These are phyloP conservation scores for Matsumyia berberina DNA, from an alignment of 2,888 invertebrate genomes.

Conservation along the genomic window DNA sequence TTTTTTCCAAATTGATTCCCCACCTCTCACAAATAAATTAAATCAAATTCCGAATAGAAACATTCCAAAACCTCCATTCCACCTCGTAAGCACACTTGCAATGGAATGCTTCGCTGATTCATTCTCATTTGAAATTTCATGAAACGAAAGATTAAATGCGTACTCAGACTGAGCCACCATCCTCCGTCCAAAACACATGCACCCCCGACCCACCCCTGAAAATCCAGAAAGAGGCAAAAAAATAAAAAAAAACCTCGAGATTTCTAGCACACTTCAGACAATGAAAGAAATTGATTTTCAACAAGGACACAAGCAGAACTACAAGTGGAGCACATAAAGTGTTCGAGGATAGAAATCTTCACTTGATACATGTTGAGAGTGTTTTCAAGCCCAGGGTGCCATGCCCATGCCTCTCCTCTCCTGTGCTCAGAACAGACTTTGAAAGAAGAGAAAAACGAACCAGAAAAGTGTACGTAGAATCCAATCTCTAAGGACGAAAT, in stretches of 20 bases:
- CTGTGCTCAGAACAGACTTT: slow-evolving; percentile 45
- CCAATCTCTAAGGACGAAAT: slow-evolving; percentile 73
- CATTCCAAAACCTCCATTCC: slow-evolving; percentile 7
- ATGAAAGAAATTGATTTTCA: slow-evolving; percentile 76
- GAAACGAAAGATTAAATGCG: slow-evolving; percentile 74
- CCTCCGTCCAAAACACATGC: slow-evolving; percentile 42
- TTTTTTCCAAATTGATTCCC: slow-evolving; percentile 4
- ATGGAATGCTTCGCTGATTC: slow-evolving; percentile 55
- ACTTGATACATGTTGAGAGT: slow-evolving; percentile 75
- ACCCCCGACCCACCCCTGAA: slow-evolving; percentile 4
- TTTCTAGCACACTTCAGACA: slow-evolving; percentile 74
- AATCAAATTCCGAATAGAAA: slow-evolving; percentile 9
- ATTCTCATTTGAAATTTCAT: slow-evolving; percentile 63
- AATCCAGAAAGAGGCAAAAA: not conserved
- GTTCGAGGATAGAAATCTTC: slow-evolving; percentile 73
- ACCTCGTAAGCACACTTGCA: slow-evolving; percentile 36
- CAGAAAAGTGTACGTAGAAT: slow-evolving; percentile 33
- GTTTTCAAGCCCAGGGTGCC: slow-evolving; percentile 65
- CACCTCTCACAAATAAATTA: slow-evolving; percentile 18
- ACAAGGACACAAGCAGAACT: slow-evolving; percentile 73
- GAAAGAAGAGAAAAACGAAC: slow-evolving; percentile 24
- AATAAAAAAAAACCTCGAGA: slow-evolving; percentile 37
- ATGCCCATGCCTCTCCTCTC: slow-evolving; percentile 36
- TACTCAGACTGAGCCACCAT: slow-evolving; percentile 40
- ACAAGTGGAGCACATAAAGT: slow-evolving; percentile 76